phyloP scores from a whole-genome alignment of 2,113 vertebrate species.

The Ammodytes dubius region DNA sequence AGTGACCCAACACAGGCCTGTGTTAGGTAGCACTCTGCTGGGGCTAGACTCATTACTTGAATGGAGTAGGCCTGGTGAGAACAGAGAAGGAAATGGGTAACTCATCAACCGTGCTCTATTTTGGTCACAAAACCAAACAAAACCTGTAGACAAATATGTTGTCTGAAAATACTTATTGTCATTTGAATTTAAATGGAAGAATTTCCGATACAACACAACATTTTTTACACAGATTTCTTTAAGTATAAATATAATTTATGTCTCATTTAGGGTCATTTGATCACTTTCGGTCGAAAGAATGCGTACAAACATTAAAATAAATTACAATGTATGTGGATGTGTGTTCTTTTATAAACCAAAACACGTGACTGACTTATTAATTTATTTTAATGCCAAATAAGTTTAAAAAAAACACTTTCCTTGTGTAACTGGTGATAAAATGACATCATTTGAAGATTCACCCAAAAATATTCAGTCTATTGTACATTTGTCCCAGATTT shows the following conservation, averaged over 20 bases:
- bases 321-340: too few species aligned
- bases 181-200: background rate
- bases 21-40: slow-evolving; percentile 69
- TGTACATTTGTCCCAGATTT: slow-evolving; percentile 28
- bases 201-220: background rate
- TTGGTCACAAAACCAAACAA: slow-evolving; percentile 17
- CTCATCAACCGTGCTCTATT: slow-evolving; percentile 14
- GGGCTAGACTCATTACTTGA: slow-evolving; percentile 62
- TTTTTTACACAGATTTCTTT: background rate
- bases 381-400: background rate
- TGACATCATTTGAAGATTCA: background rate
- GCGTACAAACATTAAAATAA: background rate
- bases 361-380: background rate
- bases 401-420: too few species aligned
- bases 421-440: too few species aligned
- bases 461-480: background rate
- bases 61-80: slow-evolving; percentile 56
- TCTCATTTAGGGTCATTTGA: background rate
- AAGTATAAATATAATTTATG: background rate
- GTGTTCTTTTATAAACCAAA: too few species aligned
- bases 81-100: slow-evolving; percentile 19
- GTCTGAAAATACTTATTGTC: background rate
- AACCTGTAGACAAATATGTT: background rate
- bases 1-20: slow-evolving; percentile 80
- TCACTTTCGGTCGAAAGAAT: background rate